phyloP scores from a whole-genome alignment of 2,797 vertebrate genomes.

The Myripristis murdjan region DNA sequence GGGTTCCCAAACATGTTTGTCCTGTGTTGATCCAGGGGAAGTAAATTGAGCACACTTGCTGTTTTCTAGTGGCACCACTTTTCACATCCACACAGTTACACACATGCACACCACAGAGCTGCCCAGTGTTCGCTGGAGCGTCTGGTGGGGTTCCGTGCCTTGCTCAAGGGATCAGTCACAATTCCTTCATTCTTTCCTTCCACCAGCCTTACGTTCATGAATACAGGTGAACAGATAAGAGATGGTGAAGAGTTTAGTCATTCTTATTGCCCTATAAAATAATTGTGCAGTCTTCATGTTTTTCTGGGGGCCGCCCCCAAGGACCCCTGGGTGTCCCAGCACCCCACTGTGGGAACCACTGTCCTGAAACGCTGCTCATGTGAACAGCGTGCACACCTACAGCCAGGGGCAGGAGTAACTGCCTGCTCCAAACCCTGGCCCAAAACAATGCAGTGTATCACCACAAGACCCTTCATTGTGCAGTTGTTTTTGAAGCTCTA shows the following conservation, averaged over 20 bases:
- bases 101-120: no score
- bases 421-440: constrained; percentile 24
- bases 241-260: no score
- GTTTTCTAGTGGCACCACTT: background rate
- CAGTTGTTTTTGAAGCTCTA: constrained; percentile 52
- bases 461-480: constrained; percentile 35
- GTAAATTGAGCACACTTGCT: no score
- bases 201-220: no score
- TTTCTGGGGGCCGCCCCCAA: constrained; percentile 19
- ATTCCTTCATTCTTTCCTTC: no score
- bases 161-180: constrained; percentile 45
- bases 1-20: no score
- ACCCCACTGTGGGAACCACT: constrained; percentile 10
- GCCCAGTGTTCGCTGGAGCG: constrained; percentile 22
- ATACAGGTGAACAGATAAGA: no score
- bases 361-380: constrained; percentile 78
- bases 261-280: no score
- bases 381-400: constrained; percentile 33
- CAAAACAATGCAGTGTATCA: constrained; percentile 29
- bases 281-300: no score
- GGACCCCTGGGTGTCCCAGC: constrained; percentile 30
- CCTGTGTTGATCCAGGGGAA: no score
- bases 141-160: constrained; percentile 37
- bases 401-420: constrained; percentile 17
- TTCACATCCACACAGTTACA: constrained; percentile 33